Percentiles rank a stretch among this genome's conserved stretches.
phyloP scores from a whole-genome alignment of 2,113 vertebrate genomes.

The Dromiciops gliroides region DNA sequence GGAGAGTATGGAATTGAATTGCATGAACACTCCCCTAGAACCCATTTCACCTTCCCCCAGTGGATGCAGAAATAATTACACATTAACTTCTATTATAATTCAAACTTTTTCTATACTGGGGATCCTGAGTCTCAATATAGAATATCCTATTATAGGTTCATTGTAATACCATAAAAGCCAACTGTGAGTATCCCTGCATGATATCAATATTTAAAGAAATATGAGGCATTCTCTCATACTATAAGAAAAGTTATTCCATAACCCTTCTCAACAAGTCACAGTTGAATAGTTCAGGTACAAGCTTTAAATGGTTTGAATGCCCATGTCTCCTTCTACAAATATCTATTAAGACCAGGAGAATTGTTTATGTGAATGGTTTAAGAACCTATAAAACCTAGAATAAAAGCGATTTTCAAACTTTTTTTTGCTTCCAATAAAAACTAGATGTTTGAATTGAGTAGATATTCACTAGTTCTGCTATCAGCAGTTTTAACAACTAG shows the following conservation, averaged over 20 bases:
- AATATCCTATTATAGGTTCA: slow-evolving; percentile 71
- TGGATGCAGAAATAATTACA: slow-evolving; percentile 83
- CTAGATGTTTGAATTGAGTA: slow-evolving; percentile 25
- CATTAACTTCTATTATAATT: slow-evolving; percentile 78
- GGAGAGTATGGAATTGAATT: slow-evolving; percentile 74
- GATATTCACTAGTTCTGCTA: neutral
- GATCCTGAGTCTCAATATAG: slow-evolving; percentile 76
- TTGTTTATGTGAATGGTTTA: slow-evolving; percentile 13
- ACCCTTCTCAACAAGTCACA: neutral
- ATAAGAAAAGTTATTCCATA: slow-evolving; percentile 24
- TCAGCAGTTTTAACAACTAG: neutral
- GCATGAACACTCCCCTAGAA: slow-evolving; percentile 52
- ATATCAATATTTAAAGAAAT: slow-evolving; percentile 58
- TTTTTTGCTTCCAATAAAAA: slow-evolving; percentile 28
- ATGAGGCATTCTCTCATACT: neutral
- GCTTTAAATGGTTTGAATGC: slow-evolving; percentile 55
- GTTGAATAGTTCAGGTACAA: neutral
- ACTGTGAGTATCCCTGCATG: slow-evolving; percentile 73
- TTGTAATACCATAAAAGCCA: slow-evolving; percentile 71
- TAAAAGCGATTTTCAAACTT: slow-evolving; percentile 47
- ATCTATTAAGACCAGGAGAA: slow-evolving; percentile 23
- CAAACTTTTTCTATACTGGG: slow-evolving; percentile 79
- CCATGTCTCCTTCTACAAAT: neutral
- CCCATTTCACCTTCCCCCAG: slow-evolving; percentile 76
- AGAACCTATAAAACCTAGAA: slow-evolving; percentile 23